Evolutionary conservation across 2,113 vertebrate genomes (phyloP).

Genomic region (Bucco capensis): DNA sequence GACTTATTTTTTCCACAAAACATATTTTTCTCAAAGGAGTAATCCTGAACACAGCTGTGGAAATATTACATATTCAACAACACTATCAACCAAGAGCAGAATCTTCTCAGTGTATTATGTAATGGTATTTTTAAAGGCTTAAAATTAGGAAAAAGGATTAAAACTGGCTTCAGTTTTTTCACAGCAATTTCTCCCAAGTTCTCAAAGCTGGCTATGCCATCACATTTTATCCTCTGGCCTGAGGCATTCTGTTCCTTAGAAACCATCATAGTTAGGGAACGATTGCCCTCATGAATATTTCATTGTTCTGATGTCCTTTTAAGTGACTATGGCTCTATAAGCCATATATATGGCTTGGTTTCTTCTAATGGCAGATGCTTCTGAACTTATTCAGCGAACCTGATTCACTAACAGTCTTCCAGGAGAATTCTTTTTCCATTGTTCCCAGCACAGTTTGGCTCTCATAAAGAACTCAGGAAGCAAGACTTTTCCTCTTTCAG

Average conservation of each 20-base stretch:
- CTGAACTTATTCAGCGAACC: neutral
- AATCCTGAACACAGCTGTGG: constrained; percentile 63
- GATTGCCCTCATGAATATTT: neutral
- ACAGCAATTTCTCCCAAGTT: neutral
- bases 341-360: neutral
- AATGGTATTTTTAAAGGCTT: constrained; percentile 38
- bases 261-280: neutral
- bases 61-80: constrained; percentile 47
- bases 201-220: neutral
- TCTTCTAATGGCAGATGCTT: neutral
- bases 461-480: neutral
- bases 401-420: neutral
- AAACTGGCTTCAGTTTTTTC: neutral
- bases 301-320: neutral
- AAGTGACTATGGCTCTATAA: neutral
- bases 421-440: neutral
- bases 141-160: constrained; percentile 37
- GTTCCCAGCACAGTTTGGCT: neutral
- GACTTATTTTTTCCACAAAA: constrained; percentile 57
- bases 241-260: neutral
- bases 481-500: constrained; percentile 16
- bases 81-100: constrained; percentile 30
- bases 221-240: neutral
- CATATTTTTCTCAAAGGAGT: constrained; percentile 59
- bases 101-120: constrained; percentile 25